These are phyloP conservation scores for Centropristis striata DNA, from an alignment of 2,113 vertebrate genomes.

Conservation along the genomic window DNA sequence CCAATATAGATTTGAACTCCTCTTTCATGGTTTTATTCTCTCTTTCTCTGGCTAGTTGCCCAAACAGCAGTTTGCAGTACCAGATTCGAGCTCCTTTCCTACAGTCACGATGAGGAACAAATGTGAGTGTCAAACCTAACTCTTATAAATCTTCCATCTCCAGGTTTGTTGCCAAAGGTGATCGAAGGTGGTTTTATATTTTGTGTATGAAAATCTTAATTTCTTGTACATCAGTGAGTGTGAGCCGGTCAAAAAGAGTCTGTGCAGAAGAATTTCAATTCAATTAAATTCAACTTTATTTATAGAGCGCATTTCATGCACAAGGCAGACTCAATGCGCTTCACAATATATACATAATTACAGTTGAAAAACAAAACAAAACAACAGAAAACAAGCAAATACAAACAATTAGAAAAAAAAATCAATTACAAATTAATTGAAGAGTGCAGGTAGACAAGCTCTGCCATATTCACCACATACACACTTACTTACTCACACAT, in stretches of 20 bases:
- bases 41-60: constrained; percentile 80
- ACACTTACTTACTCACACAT: too few species aligned
- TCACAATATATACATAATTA: too few species aligned
- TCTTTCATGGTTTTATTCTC: constrained; percentile 33
- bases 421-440: too few species aligned
- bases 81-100: constrained; percentile 89
- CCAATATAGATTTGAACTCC: constrained; percentile 38
- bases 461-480: too few species aligned
- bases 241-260: not conserved
- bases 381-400: too few species aligned
- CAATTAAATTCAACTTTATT: too few species aligned
- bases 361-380: too few species aligned
- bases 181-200: not conserved
- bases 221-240: not conserved
- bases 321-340: too few species aligned
- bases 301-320: too few species aligned
- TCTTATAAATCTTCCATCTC: not conserved
- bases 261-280: too few species aligned
- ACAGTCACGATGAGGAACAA: constrained; percentile 94
- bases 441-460: too few species aligned
- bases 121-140: constrained; percentile 78
- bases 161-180: not conserved
- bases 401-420: too few species aligned
- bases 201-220: not conserved
- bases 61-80: constrained; percentile 88